Evolutionary conservation across 1,140 invertebrate genomes (phyloP).

Genomic region (Phortica variegata): DNA sequence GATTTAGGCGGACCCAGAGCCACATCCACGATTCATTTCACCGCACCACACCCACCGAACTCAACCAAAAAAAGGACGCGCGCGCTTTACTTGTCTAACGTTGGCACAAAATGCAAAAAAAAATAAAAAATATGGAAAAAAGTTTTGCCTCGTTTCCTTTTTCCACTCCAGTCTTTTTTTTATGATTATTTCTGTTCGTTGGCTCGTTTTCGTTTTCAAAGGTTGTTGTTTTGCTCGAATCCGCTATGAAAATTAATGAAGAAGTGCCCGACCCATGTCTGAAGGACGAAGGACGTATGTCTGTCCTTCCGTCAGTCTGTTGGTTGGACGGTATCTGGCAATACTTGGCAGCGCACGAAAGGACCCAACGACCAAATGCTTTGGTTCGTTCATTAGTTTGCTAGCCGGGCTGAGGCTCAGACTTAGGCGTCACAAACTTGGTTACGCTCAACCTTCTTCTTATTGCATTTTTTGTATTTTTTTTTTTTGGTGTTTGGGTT

Average conservation of each 20-base stretch:
- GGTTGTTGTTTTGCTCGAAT: no score
- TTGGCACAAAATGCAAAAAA: no score
- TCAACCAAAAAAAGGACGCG: conserved; percentile 13
- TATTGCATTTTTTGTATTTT: conserved; percentile 8
- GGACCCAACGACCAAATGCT: no score
- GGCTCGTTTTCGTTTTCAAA: no score
- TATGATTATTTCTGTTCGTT: conserved; percentile 12
- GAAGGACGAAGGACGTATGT: conserved; percentile 14
- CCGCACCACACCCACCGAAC: background rate
- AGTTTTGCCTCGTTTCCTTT: conserved; percentile 25
- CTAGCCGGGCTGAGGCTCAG: no score
- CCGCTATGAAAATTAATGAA: conserved; percentile 55
- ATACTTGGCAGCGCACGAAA: no score
- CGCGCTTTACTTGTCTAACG: no score
- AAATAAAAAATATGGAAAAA: no score
- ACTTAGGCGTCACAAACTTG: no score
- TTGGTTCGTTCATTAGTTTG: no score
- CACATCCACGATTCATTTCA: background rate
- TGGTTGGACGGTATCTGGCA: no score
- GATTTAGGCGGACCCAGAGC: background rate
- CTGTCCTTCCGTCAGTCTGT: no score
- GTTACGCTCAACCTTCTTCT: background rate
- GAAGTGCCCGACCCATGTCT: conserved; percentile 51
- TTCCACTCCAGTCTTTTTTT: conserved; percentile 36
- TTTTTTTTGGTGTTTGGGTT: background rate